Percentiles rank a stretch among this genome's conserved stretches.
Conservation (phyloP, 2,797 vertebrate genomes). For the Esox lucius region DNA sequence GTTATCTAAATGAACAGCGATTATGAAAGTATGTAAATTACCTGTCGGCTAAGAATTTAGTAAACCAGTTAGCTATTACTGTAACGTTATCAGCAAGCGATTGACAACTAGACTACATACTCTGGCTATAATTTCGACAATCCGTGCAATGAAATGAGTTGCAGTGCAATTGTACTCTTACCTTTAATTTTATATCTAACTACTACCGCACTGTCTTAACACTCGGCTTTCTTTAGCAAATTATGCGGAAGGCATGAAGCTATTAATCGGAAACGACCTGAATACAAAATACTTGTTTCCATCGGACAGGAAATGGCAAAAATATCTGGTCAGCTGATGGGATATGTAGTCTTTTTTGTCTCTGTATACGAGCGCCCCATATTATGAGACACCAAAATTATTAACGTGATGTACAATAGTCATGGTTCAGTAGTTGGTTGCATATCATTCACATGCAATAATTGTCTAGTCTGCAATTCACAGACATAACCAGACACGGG, state of each 20-base stretch:
- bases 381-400: too few species aligned
- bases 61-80: too few species aligned
- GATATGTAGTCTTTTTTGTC: conserved; percentile 33
- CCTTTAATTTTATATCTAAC: background rate
- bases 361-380: background rate
- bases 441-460: too few species aligned
- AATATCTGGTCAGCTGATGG: conserved; percentile 30
- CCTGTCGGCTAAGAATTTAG: background rate
- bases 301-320: conserved; percentile 23
- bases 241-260: conserved; percentile 6
- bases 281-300: conserved; percentile 24
- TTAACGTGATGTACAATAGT: too few species aligned
- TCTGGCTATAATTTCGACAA: too few species aligned
- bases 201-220: background rate
- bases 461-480: too few species aligned
- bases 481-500: too few species aligned
- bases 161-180: background rate
- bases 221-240: background rate
- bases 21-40: background rate
- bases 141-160: background rate
- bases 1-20: background rate
- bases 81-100: too few species aligned
- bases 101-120: too few species aligned
- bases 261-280: background rate
- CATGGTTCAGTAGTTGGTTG: too few species aligned